These are phyloP conservation scores for Leptinotarsa peninsularis DNA, from an alignment of 2,888 invertebrate species.

Conservation along the genomic window DNA sequence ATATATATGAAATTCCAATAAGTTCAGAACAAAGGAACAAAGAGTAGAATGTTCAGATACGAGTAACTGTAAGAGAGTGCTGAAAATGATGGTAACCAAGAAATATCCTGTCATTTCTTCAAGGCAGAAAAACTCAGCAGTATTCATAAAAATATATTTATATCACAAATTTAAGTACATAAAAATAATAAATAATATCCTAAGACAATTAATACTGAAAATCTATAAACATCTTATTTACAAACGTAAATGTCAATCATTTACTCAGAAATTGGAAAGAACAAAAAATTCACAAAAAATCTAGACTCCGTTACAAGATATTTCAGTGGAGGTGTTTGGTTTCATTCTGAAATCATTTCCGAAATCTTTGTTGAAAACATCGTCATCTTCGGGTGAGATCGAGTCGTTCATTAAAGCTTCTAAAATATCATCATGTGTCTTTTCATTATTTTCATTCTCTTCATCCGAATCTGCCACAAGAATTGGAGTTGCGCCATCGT, in stretches of 20 bases:
- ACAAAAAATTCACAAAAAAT: not conserved
- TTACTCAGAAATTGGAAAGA: no score
- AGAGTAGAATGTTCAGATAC: no score
- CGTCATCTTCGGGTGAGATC: constrained; percentile 48
- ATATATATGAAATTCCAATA: no score
- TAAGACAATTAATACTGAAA: constrained; percentile 46
- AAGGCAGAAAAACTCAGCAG: not conserved
- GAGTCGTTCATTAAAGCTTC: constrained; percentile 49
- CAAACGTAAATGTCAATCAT: constrained; percentile 15
- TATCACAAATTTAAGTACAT: constrained; percentile 26
- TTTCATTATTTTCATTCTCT: constrained; percentile 44
- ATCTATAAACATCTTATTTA: constrained; percentile 28
- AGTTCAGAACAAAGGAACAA: no score
- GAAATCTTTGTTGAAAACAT: constrained; percentile 53
- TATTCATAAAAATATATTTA: constrained; percentile 33
- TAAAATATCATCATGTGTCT: constrained; percentile 50
- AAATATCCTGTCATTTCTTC: not conserved
- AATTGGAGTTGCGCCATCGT: constrained; percentile 71
- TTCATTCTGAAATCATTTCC: constrained; percentile 50
- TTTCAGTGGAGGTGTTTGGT: constrained; percentile 47
- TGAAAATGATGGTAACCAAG: no score
- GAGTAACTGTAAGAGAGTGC: no score
- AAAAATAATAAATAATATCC: constrained; percentile 34
- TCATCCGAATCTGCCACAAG: constrained; percentile 68
- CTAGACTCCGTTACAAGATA: constrained; percentile 49